Evolutionary conservation across 2,888 invertebrate genomes (phyloP).

Genomic region (Ophioninae sp.): DNA sequence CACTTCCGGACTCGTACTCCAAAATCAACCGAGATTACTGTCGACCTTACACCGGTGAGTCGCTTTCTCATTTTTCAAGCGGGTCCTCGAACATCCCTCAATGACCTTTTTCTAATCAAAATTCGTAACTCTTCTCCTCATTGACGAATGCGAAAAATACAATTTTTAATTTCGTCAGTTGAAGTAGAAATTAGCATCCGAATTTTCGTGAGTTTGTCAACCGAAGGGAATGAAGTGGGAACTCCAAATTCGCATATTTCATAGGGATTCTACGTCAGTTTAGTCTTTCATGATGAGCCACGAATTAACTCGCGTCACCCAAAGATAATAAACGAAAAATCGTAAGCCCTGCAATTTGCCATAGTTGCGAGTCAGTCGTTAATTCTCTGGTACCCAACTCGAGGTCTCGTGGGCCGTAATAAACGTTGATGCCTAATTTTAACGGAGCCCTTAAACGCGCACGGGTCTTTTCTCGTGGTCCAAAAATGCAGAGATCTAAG

Average conservation of each 20-base stretch:
- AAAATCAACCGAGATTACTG: constrained; percentile 83
- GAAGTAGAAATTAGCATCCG: not conserved
- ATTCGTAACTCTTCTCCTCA: no score
- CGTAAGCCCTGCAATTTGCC: constrained; percentile 31
- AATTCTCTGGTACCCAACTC: not conserved
- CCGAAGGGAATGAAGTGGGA: not conserved
- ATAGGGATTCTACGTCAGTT: not conserved
- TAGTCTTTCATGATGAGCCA: constrained; percentile 4
- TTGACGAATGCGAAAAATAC: no score
- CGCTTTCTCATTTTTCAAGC: not conserved
- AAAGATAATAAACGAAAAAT: constrained; percentile 34
- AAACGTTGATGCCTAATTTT: constrained; percentile 63
- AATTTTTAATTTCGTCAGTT: no score
- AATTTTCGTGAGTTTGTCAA: constrained; percentile 4
- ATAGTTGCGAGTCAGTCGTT: constrained; percentile 14
- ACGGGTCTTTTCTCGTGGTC: constrained; percentile 62
- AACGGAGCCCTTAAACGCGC: constrained; percentile 53
- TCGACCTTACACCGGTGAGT: constrained; percentile 83
- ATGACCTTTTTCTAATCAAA: no score
- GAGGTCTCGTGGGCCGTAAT: constrained; percentile 53
- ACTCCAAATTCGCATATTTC: constrained; percentile 13
- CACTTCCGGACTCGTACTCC: constrained; percentile 79
- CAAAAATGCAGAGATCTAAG: constrained; percentile 20
- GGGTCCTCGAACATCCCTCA: not conserved
- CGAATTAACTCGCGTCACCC: constrained; percentile 29